A percentile compares a stretch with the other conserved stretches of the same genome.
Conservation (phyloP, 2,797 vertebrate species). For the Sebastes steindachneri region DNA sequence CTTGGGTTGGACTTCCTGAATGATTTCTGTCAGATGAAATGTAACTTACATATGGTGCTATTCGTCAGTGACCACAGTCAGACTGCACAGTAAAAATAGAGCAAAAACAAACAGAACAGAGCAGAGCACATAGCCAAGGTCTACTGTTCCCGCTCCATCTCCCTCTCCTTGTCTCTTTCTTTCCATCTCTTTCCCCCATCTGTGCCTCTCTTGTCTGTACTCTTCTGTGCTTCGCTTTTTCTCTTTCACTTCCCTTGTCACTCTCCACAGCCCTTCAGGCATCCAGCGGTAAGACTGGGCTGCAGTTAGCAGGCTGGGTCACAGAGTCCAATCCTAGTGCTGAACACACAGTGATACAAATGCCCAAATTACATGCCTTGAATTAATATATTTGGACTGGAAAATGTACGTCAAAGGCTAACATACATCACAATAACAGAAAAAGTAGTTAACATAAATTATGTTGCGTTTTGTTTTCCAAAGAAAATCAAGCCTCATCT, state of each 20-base stretch:
- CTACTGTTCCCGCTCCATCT: slow-evolving; percentile 52
- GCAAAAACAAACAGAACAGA: slow-evolving; percentile 73
- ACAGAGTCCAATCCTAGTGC: slow-evolving; percentile 11
- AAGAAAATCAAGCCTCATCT: not conserved
- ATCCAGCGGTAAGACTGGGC: slow-evolving; percentile 47
- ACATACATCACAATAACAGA: not conserved
- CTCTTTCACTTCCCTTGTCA: slow-evolving; percentile 54
- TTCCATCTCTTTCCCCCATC: slow-evolving; percentile 58
- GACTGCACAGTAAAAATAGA: slow-evolving; percentile 76
- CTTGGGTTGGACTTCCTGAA: slow-evolving; percentile 36
- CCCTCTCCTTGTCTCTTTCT: slow-evolving; percentile 50
- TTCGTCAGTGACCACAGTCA: slow-evolving; percentile 72
- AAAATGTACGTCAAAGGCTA: not conserved
- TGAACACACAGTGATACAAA: slow-evolving; percentile 1
- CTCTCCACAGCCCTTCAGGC: slow-evolving; percentile 58
- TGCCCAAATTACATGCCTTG: not conserved
- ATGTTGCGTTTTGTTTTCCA: not conserved
- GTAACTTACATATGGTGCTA: slow-evolving; percentile 71
- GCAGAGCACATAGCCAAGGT: slow-evolving; percentile 50
- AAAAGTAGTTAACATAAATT: not conserved
- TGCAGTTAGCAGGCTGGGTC: slow-evolving; percentile 37
- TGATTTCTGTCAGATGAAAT: slow-evolving; percentile 62
- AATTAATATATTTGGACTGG: not conserved
- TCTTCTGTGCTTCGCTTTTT: slow-evolving; percentile 37
- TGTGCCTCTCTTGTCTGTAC: slow-evolving; percentile 51